A percentile compares a stretch with the other conserved stretches of the same genome.
Conservation (phyloP, 2,113 vertebrate species). For the Tragelaphus scriptus region DNA sequence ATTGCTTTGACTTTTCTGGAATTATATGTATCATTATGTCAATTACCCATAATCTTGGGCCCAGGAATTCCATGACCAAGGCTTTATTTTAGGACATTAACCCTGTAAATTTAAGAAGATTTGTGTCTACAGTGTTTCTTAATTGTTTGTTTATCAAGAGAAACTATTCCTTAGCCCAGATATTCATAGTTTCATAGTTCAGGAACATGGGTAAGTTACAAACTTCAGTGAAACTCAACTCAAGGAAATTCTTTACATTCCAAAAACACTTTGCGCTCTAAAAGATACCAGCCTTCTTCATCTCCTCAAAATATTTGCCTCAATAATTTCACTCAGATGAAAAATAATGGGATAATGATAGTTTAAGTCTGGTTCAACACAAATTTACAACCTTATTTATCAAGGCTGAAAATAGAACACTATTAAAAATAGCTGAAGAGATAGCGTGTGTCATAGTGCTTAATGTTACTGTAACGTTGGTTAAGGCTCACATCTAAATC, state of each 20-base stretch:
- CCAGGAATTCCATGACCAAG: not conserved
- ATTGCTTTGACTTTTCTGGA: not conserved
- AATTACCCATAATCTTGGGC: not conserved
- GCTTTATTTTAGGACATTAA: not conserved
- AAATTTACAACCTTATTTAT: not conserved
- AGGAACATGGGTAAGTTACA: not conserved
- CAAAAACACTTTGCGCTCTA: not conserved
- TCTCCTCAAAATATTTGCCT: not conserved
- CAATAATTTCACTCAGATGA: not conserved
- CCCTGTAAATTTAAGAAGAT: not conserved
- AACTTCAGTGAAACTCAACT: not conserved
- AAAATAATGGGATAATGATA: not conserved
- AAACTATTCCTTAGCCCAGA: not conserved
- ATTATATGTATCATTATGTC: not conserved
- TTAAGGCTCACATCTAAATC: not conserved
- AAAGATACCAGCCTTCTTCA: not conserved
- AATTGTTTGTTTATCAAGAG: not conserved
- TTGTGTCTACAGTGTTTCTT: not conserved
- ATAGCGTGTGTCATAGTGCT: not conserved
- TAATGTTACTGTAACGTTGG: not conserved
- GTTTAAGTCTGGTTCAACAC: not conserved
- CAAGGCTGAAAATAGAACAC: not conserved
- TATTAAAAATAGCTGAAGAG: not conserved
- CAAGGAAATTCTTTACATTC: not conserved
- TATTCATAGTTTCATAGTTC: not conserved